phyloP scores from a whole-genome alignment of 1,140 invertebrate species.

The Drosophila novamexicana region DNA sequence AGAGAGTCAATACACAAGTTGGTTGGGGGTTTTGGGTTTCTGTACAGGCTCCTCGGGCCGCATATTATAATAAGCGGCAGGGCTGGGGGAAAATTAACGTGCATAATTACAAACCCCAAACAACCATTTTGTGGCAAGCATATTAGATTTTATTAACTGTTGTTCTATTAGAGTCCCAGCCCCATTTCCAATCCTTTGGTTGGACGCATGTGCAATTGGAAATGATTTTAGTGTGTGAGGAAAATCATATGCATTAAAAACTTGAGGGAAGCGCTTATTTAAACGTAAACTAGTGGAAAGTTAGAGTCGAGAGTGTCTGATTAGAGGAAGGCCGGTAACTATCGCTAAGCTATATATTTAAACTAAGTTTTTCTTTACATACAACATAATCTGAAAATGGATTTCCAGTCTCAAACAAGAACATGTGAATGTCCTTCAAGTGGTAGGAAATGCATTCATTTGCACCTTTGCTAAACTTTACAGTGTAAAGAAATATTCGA shows the following conservation, averaged over 20 bases:
- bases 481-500: no score
- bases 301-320: background rate
- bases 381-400: no score
- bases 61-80: conserved; percentile 70
- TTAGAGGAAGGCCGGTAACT: no score
- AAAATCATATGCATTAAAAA: background rate
- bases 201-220: conserved; percentile 15
- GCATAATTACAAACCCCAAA: conserved; percentile 80
- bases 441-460: no score
- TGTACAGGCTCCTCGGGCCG: conserved; percentile 47
- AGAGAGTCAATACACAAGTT: conserved; percentile 40
- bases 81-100: conserved; percentile 63
- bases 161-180: conserved; percentile 27
- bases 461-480: no score
- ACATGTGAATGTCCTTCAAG: no score
- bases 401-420: no score
- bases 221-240: conserved; percentile 1
- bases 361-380: no score
- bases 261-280: background rate
- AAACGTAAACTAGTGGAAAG: background rate
- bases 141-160: conserved; percentile 81
- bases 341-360: no score
- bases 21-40: conserved; percentile 20
- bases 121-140: conserved; percentile 77
- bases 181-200: conserved; percentile 3